A percentile compares a stretch with the other conserved stretches of the same genome.
phyloP scores from a whole-genome alignment of 2,113 vertebrate genomes.

The Caranx melampygus region DNA sequence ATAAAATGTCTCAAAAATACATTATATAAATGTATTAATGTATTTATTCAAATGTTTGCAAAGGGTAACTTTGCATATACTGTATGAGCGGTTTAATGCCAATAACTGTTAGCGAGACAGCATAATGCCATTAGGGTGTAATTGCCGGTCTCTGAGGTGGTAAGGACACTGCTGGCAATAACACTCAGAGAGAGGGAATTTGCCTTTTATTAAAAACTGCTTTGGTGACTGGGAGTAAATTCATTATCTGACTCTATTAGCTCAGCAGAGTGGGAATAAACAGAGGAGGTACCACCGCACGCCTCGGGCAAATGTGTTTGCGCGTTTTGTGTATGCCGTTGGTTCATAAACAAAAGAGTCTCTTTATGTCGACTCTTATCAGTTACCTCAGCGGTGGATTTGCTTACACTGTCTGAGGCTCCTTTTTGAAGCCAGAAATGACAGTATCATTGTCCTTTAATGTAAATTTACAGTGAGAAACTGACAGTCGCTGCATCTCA shows the following conservation, averaged over 20 bases:
- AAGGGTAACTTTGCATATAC: conserved; percentile 62
- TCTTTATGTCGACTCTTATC: conserved; percentile 36
- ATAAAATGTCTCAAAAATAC: conserved; percentile 22
- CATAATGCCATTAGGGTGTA: conserved; percentile 73
- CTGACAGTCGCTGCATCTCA: not conserved
- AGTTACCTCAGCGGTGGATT: conserved; percentile 14
- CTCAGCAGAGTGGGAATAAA: conserved; percentile 68
- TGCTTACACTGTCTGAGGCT: conserved; percentile 20
- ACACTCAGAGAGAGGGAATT: conserved; percentile 63
- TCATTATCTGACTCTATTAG: conserved; percentile 82
- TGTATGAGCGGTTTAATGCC: conserved; percentile 61
- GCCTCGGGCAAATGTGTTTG: conserved; percentile 52
- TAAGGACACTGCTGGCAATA: conserved; percentile 80
- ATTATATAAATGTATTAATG: conserved; percentile 49
- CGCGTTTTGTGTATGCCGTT: conserved; percentile 10
- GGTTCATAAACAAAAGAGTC: conserved; percentile 41
- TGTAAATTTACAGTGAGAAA: not conserved
- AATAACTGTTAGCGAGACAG: conserved; percentile 71
- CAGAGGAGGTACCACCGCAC: conserved; percentile 41
- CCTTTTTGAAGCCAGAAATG: conserved; percentile 4
- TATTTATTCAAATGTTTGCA: conserved; percentile 53
- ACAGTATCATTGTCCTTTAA: not conserved
- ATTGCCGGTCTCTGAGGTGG: conserved; percentile 70
- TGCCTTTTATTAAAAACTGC: conserved; percentile 83
- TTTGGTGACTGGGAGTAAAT: conserved; percentile 80